A percentile compares a stretch with the other conserved stretches of the same genome.
These are phyloP conservation scores for Tetragonula clypearis DNA, from an alignment of 1,140 invertebrate genomes.

Conservation along the genomic window DNA sequence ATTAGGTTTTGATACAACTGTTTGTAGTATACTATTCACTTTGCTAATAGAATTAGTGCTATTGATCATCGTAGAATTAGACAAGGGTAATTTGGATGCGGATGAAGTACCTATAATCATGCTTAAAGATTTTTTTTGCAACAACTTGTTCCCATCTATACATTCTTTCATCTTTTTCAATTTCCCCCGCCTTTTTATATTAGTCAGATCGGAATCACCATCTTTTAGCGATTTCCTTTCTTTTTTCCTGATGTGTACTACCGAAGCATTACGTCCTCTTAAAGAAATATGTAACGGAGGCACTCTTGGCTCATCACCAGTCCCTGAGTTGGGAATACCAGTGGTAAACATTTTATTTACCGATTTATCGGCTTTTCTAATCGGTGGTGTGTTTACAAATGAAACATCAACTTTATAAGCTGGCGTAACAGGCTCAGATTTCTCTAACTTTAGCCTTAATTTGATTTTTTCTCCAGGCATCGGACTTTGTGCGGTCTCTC, in stretches of 20 bases:
- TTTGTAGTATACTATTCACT: constrained; percentile 77
- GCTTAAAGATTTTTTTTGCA: constrained; percentile 79
- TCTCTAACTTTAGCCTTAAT: constrained; percentile 91
- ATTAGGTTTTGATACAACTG: constrained; percentile 76
- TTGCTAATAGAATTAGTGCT: constrained; percentile 75
- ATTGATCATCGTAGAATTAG: constrained; percentile 77
- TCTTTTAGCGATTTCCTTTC: constrained; percentile 84
- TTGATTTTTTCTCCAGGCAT: constrained; percentile 90
- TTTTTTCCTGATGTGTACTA: constrained; percentile 91
- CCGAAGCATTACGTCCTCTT: constrained; percentile 91
- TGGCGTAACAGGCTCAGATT: constrained; percentile 88
- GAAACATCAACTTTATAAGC: constrained; percentile 92
- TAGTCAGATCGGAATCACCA: constrained; percentile 76
- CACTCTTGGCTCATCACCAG: constrained; percentile 88
- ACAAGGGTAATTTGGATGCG: constrained; percentile 77
- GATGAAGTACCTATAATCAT: constrained; percentile 79
- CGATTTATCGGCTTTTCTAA: constrained; percentile 81
- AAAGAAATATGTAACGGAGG: constrained; percentile 95
- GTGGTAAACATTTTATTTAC: constrained; percentile 76
- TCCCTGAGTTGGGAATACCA: constrained; percentile 56
- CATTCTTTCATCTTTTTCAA: constrained; percentile 80
- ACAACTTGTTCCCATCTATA: constrained; percentile 77
- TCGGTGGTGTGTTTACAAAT: constrained; percentile 84
- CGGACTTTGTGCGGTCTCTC: constrained; percentile 76
- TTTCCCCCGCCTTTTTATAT: constrained; percentile 76